phyloP scores from a whole-genome alignment of 2,113 vertebrate genomes.

The Tetrao urogallus region DNA sequence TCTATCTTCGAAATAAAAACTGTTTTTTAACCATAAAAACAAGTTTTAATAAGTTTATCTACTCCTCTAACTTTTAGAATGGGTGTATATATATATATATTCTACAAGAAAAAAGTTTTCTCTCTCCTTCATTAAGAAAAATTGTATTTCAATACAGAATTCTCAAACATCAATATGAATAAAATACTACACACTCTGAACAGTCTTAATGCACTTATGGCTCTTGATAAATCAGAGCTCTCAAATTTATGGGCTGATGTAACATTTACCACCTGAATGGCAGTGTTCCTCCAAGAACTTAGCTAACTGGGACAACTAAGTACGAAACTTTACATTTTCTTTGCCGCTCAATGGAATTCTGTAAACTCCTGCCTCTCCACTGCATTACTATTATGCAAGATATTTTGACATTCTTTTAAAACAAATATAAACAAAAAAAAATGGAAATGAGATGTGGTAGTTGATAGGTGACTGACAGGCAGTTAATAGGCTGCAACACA shows the following conservation, averaged over 20 bases:
- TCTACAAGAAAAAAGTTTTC: not conserved
- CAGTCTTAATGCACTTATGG: conserved; percentile 23
- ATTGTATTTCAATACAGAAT: not conserved
- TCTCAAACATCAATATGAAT: not conserved
- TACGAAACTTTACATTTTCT: not conserved
- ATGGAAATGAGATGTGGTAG: not conserved
- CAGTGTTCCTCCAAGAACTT: not conserved
- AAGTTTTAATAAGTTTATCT: conserved; percentile 2
- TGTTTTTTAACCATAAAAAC: not conserved
- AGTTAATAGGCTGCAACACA: not conserved
- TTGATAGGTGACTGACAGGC: fast-evolving
- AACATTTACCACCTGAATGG: not conserved
- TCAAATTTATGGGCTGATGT: not conserved
- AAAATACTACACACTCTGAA: not conserved
- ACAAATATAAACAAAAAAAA: not conserved
- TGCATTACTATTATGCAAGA: not conserved
- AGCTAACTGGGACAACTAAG: not conserved
- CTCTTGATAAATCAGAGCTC: conserved; percentile 32
- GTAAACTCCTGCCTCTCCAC: not conserved
- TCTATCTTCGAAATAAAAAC: conserved; percentile 12
- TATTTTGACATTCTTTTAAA: not conserved
- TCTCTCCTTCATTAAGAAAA: not conserved
- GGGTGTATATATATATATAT: not conserved
- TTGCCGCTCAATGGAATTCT: not conserved
- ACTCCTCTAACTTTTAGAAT: not conserved